Evolutionary conservation across 2,888 invertebrate genomes (phyloP), one percentile per base, ranked within the genome.

Genomic region (Pocota personata): DNA sequence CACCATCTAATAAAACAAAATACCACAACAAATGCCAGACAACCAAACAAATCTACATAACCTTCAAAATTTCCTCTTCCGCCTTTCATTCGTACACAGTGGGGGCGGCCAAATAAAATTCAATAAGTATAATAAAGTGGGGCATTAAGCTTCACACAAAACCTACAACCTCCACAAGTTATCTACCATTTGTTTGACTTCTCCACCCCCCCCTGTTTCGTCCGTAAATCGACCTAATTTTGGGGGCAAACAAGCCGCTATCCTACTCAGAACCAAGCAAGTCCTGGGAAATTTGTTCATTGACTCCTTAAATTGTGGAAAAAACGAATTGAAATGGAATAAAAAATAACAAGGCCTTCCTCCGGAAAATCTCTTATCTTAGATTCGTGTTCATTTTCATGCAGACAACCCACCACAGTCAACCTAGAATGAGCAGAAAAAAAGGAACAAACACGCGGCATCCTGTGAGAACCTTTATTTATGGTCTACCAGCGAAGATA

Each of bases 401-500:
- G 37, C 67, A 79, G 32, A 37, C 75, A 73, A 40, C 37, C 67
- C 40, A 72, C 67, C 24, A 67, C 30, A 71, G 48, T 50, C 35
- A 30, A 30, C 58, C 52, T 35, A 32, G 32, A 48, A 30, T 30
- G 43, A 55, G 62, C 24, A 14, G 7, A 50, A 37, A 19, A 30
- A 72, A 55, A 52, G 40, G 55, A 10, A 46, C 35, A 67, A 66
- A 76, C 80, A 76, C 32, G 76, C 66, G 64, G 72, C 55, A 72
- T 82, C 76, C 82, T 82, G 80, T 78, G 77, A 66, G 77, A 78
- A 69, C 40, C 72, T 82, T 78, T 82, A 87, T 87, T 87, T 87
- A 87, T 82, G 87, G 87, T 87, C 87, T 82, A 82, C 82, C 87
- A 35, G 78, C 57, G 69, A 73, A 82, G 87, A 87, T 87, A 87